Conservation (phyloP, 2,797 vertebrate genomes). For the Chaunax sp. region DNA sequence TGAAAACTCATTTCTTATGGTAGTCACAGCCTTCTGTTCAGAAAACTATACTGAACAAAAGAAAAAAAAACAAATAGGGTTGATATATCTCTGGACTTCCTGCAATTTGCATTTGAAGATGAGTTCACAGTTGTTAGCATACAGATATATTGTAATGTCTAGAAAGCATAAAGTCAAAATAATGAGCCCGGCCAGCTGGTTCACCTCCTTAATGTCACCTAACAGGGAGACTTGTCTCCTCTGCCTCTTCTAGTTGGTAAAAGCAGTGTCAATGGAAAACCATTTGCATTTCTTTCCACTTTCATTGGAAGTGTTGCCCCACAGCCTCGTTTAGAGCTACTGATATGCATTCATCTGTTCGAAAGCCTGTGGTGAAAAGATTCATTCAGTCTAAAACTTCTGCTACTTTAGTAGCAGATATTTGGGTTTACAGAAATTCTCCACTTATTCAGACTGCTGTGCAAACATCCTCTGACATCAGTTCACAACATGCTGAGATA, state of each 20-base stretch:
- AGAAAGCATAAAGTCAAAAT: slow-evolving; percentile 47
- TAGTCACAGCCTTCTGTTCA: slow-evolving; percentile 4
- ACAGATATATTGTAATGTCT: slow-evolving; percentile 36
- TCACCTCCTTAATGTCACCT: slow-evolving; percentile 44
- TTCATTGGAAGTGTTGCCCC: slow-evolving; percentile 26
- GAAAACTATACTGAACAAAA: slow-evolving; percentile 8
- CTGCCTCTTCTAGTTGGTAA: slow-evolving; percentile 12
- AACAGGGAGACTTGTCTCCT: slow-evolving; percentile 2
- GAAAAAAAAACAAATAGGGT: neutral
- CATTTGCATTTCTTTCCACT: slow-evolving; percentile 33
- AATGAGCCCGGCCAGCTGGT: slow-evolving; percentile 49
- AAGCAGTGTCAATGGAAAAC: slow-evolving; percentile 17
- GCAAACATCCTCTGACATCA: neutral
- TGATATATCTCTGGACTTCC: slow-evolving; percentile 29
- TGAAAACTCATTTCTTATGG: neutral
- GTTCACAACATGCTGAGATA: too few relatives aligned
- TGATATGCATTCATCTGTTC: slow-evolving; percentile 42
- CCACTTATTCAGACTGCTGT: neutral
- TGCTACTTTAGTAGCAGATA: slow-evolving; percentile 37
- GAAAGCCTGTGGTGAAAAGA: slow-evolving; percentile 34
- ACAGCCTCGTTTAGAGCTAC: slow-evolving; percentile 25
- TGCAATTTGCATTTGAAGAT: slow-evolving; percentile 46
- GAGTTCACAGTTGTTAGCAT: slow-evolving; percentile 18
- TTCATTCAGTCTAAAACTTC: slow-evolving; percentile 39
- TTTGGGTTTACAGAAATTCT: neutral